Percentiles rank a stretch among this genome's conserved stretches.
phyloP scores from a whole-genome alignment of 2,888 invertebrate species.

The Cepaea hortensis region DNA sequence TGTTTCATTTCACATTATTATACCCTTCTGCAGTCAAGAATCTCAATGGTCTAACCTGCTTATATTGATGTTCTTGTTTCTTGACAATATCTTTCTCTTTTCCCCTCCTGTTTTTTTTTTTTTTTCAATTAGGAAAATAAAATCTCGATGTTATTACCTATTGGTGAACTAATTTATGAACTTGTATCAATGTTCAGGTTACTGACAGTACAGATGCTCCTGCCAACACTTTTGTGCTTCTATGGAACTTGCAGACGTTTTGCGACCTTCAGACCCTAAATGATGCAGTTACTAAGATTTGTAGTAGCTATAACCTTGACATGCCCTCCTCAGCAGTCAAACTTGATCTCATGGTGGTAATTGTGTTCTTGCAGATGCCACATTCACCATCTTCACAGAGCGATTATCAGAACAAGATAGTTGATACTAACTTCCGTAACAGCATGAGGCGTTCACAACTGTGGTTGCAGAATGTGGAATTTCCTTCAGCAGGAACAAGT shows the following conservation, averaged over 20 bases:
- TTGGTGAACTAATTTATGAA: no score
- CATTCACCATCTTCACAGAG: background rate
- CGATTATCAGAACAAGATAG: background rate
- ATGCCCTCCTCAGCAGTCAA: constrained; percentile 15
- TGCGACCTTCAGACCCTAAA: background rate
- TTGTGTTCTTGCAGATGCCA: background rate
- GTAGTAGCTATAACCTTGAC: background rate
- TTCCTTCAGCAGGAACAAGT: no score
- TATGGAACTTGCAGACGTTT: background rate
- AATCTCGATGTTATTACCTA: no score
- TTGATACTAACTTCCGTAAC: background rate
- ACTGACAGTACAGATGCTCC: background rate
- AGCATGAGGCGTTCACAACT: background rate
- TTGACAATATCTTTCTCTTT: no score
- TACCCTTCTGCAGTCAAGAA: no score
- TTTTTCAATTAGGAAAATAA: no score
- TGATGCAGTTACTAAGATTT: background rate
- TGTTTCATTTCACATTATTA: no score
- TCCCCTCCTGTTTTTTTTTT: no score
- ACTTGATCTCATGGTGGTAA: constrained; percentile 21
- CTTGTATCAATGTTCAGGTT: background rate
- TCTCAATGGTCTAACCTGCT: no score
- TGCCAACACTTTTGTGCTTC: constrained; percentile 32
- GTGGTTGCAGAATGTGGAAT: background rate
- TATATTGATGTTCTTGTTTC: no score